Evolutionary conservation across 1,140 invertebrate species (phyloP).

Genomic region (Zaprionus inermis): DNA sequence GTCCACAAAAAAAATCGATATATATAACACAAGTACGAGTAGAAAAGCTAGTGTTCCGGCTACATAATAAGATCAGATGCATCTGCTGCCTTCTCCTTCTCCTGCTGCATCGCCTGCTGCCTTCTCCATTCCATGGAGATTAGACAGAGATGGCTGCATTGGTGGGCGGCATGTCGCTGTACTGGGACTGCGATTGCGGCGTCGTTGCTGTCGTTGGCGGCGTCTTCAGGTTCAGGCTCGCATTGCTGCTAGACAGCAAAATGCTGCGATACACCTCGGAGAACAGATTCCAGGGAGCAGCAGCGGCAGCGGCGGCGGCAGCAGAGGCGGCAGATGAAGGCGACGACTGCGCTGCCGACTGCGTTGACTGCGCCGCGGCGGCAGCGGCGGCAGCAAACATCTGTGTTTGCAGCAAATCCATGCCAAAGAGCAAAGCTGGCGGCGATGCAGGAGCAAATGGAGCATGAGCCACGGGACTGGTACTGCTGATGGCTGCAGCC

Average conservation of each 20-base stretch:
- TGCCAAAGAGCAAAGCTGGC: constrained; percentile 39
- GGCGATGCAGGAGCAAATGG: constrained; percentile 18
- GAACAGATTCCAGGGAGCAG: constrained; percentile 77
- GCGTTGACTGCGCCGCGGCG: constrained; percentile 49
- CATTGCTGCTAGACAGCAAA: constrained; percentile 62
- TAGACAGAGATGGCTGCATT: constrained; percentile 79
- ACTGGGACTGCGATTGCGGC: constrained; percentile 49
- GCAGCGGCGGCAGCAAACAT: constrained; percentile 80
- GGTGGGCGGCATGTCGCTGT: constrained; percentile 62
- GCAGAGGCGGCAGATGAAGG: constrained; percentile 16
- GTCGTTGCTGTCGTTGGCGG: constrained; percentile 34
- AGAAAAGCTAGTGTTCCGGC: constrained; percentile 60
- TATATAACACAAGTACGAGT: constrained; percentile 71
- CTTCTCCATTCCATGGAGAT: constrained; percentile 32
- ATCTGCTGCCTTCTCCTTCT: neutral
- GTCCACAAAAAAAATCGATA: constrained; percentile 27
- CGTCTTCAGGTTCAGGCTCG: constrained; percentile 13
- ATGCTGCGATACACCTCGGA: constrained; percentile 81
- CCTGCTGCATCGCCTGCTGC: neutral
- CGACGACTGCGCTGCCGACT: constrained; percentile 14
- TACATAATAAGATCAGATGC: constrained; percentile 15
- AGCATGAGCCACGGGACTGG: neutral
- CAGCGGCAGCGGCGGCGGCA: constrained; percentile 31
- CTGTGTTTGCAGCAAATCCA: constrained; percentile 72
- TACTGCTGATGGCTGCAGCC: neutral